Percentiles rank a stretch among this genome's conserved stretches.
Evolutionary conservation across 2,888 invertebrate species (phyloP).

Genomic region (Lycophotia porphyrea): DNA sequence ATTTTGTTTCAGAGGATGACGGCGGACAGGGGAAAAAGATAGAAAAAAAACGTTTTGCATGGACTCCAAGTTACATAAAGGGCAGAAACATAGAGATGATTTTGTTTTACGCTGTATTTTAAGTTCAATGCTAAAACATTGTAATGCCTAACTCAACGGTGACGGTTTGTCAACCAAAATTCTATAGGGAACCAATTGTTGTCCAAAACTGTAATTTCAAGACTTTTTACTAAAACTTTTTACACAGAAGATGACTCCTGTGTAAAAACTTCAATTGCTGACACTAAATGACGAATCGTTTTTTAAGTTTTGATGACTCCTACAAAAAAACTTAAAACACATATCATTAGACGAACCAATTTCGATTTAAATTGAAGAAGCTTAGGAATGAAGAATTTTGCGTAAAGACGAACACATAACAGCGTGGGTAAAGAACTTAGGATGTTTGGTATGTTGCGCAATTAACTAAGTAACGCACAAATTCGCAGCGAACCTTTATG

Average conservation of each 20-base stretch:
- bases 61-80: too few species aligned
- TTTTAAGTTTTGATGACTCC: constrained; percentile 40
- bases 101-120: too few species aligned
- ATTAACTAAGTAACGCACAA: too few species aligned
- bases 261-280: constrained; percentile 47
- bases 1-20: not conserved
- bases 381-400: not conserved
- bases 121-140: not conserved
- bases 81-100: too few species aligned
- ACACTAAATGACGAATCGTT: constrained; percentile 46
- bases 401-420: constrained; percentile 14
- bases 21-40: not conserved
- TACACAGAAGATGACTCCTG: too few species aligned
- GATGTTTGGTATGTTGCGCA: too few species aligned
- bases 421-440: too few species aligned
- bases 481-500: too few species aligned
- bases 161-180: constrained; percentile 6
- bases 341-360: constrained; percentile 27
- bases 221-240: too few species aligned
- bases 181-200: constrained; percentile 10
- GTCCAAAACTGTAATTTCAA: constrained; percentile 23
- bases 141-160: not conserved
- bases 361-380: constrained; percentile 24
- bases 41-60: not conserved
- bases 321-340: constrained; percentile 39